Evolutionary conservation across 2,797 vertebrate genomes (phyloP).

Genomic region (Rhynchotus rufescens): DNA sequence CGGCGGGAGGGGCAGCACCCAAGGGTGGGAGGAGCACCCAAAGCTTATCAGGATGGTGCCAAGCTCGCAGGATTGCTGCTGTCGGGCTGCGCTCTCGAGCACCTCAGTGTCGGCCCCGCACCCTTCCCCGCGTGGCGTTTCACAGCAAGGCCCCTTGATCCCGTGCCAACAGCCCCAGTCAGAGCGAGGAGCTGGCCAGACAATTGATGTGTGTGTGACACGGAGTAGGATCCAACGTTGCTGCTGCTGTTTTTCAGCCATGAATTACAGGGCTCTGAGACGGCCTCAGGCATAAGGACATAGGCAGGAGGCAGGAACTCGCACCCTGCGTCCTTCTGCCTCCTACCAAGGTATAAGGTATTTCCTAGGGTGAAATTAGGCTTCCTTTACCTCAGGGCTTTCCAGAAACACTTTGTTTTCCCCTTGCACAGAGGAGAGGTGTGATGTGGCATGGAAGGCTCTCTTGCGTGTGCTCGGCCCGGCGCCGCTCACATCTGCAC

Average conservation of each 20-base stretch:
- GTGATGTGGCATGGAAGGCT: background rate
- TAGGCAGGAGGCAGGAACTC: slow-evolving; percentile 16
- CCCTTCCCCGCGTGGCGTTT: background rate
- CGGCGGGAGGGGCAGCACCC: too few relatives aligned
- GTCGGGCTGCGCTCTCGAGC: background rate
- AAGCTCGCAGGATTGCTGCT: too few relatives aligned
- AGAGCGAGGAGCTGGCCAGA: slow-evolving; percentile 39
- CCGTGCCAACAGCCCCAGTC: slow-evolving; percentile 29
- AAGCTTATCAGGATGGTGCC: too few relatives aligned
- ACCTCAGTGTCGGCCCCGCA: too few relatives aligned
- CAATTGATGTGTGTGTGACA: slow-evolving; percentile 56
- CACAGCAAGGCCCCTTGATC: background rate
- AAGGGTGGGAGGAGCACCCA: too few relatives aligned
- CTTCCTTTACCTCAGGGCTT: background rate
- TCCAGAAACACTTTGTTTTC: background rate
- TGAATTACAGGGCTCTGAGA: slow-evolving; percentile 46
- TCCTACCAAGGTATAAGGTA: too few relatives aligned
- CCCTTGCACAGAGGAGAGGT: background rate
- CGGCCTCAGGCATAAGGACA: slow-evolving; percentile 63
- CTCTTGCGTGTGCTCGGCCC: too few relatives aligned
- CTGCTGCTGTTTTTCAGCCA: background rate
- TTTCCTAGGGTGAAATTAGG: background rate
- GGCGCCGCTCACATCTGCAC: background rate
- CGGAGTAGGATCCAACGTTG: slow-evolving; percentile 27
- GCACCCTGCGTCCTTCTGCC: too few relatives aligned